phyloP scores from a whole-genome alignment of 2,113 vertebrate genomes.

The Meriones unguiculatus region DNA sequence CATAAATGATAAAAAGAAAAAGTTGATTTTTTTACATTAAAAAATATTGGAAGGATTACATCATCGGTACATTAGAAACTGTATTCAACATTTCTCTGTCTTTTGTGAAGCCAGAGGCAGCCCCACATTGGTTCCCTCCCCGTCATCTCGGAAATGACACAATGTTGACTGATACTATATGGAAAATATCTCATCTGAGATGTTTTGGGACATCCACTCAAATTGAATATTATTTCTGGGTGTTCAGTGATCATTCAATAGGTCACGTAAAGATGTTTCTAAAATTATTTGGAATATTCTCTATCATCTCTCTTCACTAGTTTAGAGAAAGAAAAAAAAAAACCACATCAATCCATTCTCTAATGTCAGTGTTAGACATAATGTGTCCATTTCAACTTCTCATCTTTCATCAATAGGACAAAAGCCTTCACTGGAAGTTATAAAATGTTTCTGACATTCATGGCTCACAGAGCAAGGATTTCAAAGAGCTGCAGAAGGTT shows the following conservation, averaged over 20 bases:
- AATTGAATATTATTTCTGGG: background rate
- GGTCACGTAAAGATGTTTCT: background rate
- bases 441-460: conserved; percentile 81
- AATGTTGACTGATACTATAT: background rate
- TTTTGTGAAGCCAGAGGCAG: background rate
- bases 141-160: background rate
- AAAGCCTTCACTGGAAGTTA: conserved; percentile 67
- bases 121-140: background rate
- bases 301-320: conserved; percentile 3
- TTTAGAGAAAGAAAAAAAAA: background rate
- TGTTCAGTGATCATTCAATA: background rate
- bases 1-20: conserved; percentile 36
- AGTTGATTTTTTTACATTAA: conserved; percentile 61
- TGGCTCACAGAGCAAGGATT: conserved; percentile 77
- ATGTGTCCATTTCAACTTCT: conserved; percentile 51
- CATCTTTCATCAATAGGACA: conserved; percentile 78
- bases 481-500: conserved; percentile 80
- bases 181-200: fast-evolving
- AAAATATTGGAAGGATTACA: conserved; percentile 62
- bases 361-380: background rate
- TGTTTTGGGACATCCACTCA: background rate
- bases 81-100: background rate
- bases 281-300: conserved; percentile 56
- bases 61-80: conserved; percentile 40
- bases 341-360: conserved; percentile 37